Base-by-base conservation (phyloP, 1,140 invertebrate genomes). In the Elymnias hypermnestra region DNA sequence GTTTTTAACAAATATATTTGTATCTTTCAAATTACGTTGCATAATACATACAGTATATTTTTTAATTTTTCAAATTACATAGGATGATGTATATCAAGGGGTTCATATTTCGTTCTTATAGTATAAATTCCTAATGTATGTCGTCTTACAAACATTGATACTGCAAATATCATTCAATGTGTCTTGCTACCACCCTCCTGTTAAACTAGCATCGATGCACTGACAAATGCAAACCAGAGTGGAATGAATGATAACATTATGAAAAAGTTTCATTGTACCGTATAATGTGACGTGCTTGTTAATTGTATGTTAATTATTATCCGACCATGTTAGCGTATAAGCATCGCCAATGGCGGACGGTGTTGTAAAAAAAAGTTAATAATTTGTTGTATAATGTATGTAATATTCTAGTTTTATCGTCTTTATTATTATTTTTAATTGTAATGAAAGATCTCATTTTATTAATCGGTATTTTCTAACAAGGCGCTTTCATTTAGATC, bases 401-500 rank as follows among this genome's bases (percentile, higher is more conserved):
- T 85, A 85, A 83, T 33, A 33, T 73, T 73, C 64, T 85, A 85
- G 78, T 77, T 85, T 83, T 79, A 82, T 73, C 68, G 70, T 79
- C 75, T 84, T 68, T 83, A 77, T 52, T 79, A 73, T 79, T 78
- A 81, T 84, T 82, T 76, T 70, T 84, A 84, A 83, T 81, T 85
- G 68, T 84, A 84, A 84, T 85, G 78, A 85, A 85, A 83, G 82
- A 85, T 85, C 82, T 85, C 82, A 85, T 85, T 85, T 83, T 83
- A 84, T 82, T 85, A 85, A 85, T 85, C 82, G 82, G 82, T 85
- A 85, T 83, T 85, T 83, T 85, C 70, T 85, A 85, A 85, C 82
- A 83, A 83, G 82, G 82, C 82, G 82, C 77, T 85, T 79, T 83
- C 76, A 84, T 83, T n/a, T 79, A 82, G 68, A 85, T 83, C 82